Evolutionary conservation across 2,797 vertebrate species (phyloP).

Genomic region (Corythornis leucogaster): DNA sequence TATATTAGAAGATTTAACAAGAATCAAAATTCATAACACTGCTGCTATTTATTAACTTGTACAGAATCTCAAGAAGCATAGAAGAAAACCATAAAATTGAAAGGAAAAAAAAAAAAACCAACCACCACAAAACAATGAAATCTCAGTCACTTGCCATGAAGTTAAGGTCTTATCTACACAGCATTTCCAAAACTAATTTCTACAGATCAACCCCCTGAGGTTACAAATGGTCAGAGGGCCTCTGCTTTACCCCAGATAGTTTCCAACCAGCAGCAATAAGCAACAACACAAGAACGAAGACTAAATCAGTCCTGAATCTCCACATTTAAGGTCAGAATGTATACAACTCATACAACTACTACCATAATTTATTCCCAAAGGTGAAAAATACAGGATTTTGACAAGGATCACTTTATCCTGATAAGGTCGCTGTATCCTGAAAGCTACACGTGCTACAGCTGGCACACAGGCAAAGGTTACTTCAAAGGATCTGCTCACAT

Average conservation of each 20-base stretch:
- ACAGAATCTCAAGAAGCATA: not conserved
- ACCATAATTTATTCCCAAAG: not conserved
- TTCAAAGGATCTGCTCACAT: constrained; percentile 11
- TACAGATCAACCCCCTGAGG: not conserved
- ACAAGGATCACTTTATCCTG: not conserved
- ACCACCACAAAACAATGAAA: not conserved
- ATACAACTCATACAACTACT: not conserved
- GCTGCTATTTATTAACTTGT: not conserved
- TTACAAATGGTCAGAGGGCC: not conserved
- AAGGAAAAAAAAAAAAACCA: not conserved
- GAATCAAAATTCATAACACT: not conserved
- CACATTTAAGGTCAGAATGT: not conserved
- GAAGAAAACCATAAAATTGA: not conserved
- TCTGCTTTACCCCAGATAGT: not conserved
- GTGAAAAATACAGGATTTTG: not conserved
- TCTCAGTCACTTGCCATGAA: not conserved
- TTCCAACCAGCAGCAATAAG: not conserved
- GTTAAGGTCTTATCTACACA: not conserved
- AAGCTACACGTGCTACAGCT: not conserved
- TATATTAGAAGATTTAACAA: not conserved
- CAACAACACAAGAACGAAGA: not conserved
- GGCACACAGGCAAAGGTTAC: not conserved
- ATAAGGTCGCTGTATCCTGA: not conserved
- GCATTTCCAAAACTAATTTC: not conserved
- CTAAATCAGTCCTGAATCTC: not conserved